Conservation (phyloP, 2,888 invertebrate genomes). For the Autographa pulchrina region DNA sequence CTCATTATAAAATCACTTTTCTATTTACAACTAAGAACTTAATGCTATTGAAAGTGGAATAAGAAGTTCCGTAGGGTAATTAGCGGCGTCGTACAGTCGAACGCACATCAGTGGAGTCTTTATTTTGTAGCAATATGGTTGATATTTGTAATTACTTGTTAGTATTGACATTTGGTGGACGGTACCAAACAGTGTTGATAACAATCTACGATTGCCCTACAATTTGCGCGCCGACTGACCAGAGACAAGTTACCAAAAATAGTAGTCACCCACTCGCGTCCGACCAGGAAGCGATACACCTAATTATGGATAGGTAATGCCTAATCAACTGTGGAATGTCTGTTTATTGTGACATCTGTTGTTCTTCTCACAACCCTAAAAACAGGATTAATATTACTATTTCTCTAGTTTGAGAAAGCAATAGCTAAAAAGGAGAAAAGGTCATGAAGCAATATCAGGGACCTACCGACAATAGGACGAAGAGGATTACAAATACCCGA, state of each 20-base stretch:
- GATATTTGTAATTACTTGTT: background rate
- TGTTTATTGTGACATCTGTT: slow-evolving; percentile 11
- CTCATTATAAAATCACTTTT: background rate
- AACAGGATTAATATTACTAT: background rate
- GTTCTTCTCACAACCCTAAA: slow-evolving; percentile 1
- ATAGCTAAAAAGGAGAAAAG: too few species aligned
- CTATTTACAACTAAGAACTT: background rate
- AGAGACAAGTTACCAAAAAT: slow-evolving; percentile 79
- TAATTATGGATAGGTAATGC: slow-evolving; percentile 55
- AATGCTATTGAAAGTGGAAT: background rate
- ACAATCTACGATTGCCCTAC: slow-evolving; percentile 62
- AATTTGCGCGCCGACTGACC: slow-evolving; percentile 61
- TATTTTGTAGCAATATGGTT: background rate
- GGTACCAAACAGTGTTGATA: slow-evolving; percentile 43
- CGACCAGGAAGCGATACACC: slow-evolving; percentile 71
- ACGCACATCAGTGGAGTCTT: background rate
- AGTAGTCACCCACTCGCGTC: slow-evolving; percentile 72
- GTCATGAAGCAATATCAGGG: too few species aligned
- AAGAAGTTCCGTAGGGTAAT: slow-evolving; percentile 2
- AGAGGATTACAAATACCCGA: too few species aligned
- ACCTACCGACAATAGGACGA: too few species aligned
- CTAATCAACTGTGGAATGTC: slow-evolving; percentile 64
- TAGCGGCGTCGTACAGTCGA: background rate
- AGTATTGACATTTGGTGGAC: slow-evolving; percentile 8
- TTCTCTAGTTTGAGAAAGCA: too few species aligned